These are phyloP conservation scores for Agrilus biguttatus DNA, from an alignment of 2,888 invertebrate species.

Conservation along the genomic window DNA sequence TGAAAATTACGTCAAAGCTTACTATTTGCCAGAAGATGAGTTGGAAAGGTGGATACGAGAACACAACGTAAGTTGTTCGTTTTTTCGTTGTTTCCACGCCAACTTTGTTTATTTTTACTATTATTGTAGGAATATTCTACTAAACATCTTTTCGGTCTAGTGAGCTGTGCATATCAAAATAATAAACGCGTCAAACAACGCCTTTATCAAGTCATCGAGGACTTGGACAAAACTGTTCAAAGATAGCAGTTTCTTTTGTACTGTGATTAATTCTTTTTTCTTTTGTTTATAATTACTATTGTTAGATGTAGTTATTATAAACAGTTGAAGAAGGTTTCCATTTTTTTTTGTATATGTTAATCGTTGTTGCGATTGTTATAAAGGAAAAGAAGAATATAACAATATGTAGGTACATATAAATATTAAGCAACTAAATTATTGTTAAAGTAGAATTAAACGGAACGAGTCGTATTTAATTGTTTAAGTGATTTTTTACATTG, in stretches of 20 bases:
- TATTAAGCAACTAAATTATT: too few species aligned
- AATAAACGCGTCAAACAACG: constrained; percentile 76
- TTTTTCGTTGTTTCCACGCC: neutral
- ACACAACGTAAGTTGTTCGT: constrained; percentile 43
- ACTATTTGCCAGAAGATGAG: constrained; percentile 77
- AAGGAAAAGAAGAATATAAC: too few species aligned
- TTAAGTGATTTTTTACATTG: too few species aligned
- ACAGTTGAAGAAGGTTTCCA: too few species aligned
- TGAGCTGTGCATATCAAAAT: constrained; percentile 76
- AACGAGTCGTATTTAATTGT: too few species aligned
- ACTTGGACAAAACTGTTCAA: constrained; percentile 19
- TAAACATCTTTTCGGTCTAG: constrained; percentile 72
- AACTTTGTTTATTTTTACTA: constrained; percentile 7
- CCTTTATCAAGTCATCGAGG: constrained; percentile 58
- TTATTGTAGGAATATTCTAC: constrained; percentile 64
- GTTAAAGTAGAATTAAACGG: too few species aligned
- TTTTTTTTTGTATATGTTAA: too few species aligned
- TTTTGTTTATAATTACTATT: too few species aligned
- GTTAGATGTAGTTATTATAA: too few species aligned
- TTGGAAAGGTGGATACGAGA: constrained; percentile 81
- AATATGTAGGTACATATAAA: too few species aligned
- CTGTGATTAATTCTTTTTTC: too few species aligned
- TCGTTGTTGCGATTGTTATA: too few species aligned
- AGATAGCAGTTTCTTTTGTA: constrained; percentile 7
- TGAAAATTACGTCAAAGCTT: constrained; percentile 91